Conservation (phyloP, 2,888 invertebrate species). For the Pardosa pseudoannulata region DNA sequence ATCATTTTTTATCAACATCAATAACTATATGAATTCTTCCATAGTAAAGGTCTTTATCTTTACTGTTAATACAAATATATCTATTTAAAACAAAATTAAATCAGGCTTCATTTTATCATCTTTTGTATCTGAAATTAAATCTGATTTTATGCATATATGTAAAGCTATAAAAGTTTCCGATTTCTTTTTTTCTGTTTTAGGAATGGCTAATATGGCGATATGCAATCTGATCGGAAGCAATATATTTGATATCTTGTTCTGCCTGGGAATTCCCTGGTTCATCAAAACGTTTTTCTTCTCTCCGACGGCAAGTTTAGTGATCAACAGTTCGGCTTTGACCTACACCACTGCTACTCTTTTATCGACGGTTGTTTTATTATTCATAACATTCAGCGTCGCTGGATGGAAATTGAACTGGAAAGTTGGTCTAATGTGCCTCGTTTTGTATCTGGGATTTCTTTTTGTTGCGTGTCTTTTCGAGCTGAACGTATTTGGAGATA, state of each 20-base stretch:
- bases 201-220: conserved; percentile 84
- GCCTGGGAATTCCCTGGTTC: conserved; percentile 90
- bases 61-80: no score
- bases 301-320: conserved; percentile 37
- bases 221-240: conserved; percentile 94
- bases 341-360: conserved; percentile 95
- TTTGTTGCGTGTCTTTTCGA: conserved; percentile 94
- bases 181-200: conserved; percentile 39
- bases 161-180: no score
- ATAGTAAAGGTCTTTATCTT: no score
- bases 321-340: conserved; percentile 84
- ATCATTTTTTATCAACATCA: no score
- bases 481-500: conserved; percentile 93
- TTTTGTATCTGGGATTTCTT: conserved; percentile 95
- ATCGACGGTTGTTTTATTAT: conserved; percentile 92
- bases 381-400: conserved; percentile 92
- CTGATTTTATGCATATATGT: no score
- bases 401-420: conserved; percentile 96
- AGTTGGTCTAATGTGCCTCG: conserved; percentile 90
- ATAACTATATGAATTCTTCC: no score
- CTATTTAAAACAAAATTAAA: no score
- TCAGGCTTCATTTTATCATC: no score
- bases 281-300: conserved; percentile 80
- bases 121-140: no score
- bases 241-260: conserved; percentile 90